A percentile compares a stretch with the other conserved stretches of the same genome.
phyloP scores from a whole-genome alignment of 2,797 vertebrate species.

The Choloepus didactylus region DNA sequence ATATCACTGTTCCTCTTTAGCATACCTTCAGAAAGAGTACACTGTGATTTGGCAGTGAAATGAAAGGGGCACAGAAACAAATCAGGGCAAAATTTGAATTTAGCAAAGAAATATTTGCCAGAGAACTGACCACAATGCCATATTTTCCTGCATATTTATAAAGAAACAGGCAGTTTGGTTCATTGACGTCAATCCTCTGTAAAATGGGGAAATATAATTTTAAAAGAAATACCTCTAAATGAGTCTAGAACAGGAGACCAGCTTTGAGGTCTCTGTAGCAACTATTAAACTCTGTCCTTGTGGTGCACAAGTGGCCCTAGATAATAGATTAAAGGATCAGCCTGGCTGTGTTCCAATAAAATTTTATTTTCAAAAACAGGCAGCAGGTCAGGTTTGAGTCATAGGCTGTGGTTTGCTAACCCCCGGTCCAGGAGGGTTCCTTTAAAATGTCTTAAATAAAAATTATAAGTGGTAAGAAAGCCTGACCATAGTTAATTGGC shows the following conservation, averaged over 20 bases:
- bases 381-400: background rate
- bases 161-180: slow-evolving; percentile 27
- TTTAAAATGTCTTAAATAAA: slow-evolving; percentile 1
- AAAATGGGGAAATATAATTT: background rate
- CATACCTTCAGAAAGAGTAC: background rate
- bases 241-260: background rate
- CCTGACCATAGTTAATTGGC: background rate
- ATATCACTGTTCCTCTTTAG: background rate
- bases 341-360: background rate
- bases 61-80: background rate
- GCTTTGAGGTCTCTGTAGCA: background rate
- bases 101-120: background rate
- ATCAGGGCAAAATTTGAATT: slow-evolving; percentile 27
- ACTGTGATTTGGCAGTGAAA: slow-evolving; percentile 39
- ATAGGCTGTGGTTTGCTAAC: background rate
- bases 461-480: background rate
- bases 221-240: background rate
- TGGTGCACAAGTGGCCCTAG: background rate
- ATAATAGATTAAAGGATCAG: no score
- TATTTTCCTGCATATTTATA: background rate
- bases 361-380: background rate
- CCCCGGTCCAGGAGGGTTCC: background rate
- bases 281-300: background rate
- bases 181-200: background rate
- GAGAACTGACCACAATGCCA: slow-evolving; percentile 13